phyloP scores from a whole-genome alignment of 2,113 vertebrate species.

The Colinus virginianus region DNA sequence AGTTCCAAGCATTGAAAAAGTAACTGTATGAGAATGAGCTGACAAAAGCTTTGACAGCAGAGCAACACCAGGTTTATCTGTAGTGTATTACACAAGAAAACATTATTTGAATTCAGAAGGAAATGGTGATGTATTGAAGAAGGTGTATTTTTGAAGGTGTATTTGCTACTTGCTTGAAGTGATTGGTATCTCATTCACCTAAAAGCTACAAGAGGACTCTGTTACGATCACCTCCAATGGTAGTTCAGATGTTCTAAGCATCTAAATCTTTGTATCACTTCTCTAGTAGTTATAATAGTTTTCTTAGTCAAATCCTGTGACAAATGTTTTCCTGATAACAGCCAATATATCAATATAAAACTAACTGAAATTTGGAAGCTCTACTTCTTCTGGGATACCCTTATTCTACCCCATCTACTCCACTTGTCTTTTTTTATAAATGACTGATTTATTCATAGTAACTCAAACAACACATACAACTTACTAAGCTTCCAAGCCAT shows the following conservation, averaged over 20 bases:
- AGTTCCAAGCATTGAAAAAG: background rate
- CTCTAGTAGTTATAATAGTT: background rate
- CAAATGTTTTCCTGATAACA: background rate
- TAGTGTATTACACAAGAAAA: background rate
- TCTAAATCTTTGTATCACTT: background rate
- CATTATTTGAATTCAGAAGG: background rate
- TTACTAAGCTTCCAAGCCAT: background rate
- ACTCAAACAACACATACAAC: background rate
- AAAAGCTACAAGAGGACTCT: background rate
- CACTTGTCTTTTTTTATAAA: background rate
- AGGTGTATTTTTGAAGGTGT: background rate
- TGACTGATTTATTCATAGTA: background rate
- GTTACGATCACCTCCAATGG: background rate
- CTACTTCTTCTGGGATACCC: background rate
- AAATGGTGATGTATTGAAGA: background rate
- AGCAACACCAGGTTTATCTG: background rate
- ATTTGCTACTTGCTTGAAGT: background rate
- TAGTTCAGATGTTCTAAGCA: background rate
- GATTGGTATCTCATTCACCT: background rate
- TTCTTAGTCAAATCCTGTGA: background rate
- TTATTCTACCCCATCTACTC: background rate
- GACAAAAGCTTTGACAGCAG: rapidly evolving
- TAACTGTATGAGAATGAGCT: background rate
- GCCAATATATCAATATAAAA: background rate
- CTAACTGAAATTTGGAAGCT: background rate